A percentile compares a stretch with the other conserved stretches of the same genome.
Evolutionary conservation across 2,888 invertebrate genomes (phyloP).

Genomic region (Stenichneumon culpator): DNA sequence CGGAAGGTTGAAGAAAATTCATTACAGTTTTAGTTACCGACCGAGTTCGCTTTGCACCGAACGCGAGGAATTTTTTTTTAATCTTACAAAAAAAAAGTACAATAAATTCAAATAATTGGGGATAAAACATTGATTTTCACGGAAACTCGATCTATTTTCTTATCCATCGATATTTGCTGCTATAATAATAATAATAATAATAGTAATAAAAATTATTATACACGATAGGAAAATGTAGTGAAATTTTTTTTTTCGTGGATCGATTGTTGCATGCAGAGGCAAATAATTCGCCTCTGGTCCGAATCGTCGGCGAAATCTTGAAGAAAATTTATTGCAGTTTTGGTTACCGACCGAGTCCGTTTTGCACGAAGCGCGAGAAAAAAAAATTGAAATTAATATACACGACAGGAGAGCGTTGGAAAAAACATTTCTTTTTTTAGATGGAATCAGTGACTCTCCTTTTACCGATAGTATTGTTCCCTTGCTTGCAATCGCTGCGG

Average conservation of each 20-base stretch:
- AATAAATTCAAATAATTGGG: too few relatives aligned
- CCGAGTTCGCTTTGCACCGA: not conserved
- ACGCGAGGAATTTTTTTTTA: not conserved
- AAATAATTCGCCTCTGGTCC: not conserved
- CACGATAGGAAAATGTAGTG: too few relatives aligned
- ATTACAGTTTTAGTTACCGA: not conserved
- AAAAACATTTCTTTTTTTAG: not conserved
- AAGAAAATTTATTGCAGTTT: not conserved
- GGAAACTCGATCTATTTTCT: too few relatives aligned
- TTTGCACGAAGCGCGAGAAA: not conserved
- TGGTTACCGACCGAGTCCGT: not conserved
- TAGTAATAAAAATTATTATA: too few relatives aligned
- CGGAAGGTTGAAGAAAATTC: not conserved
- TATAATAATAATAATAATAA: too few relatives aligned
- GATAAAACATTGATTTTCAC: too few relatives aligned
- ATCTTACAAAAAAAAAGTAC: too few relatives aligned
- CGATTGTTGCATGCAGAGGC: not conserved
- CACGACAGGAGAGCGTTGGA: not conserved
- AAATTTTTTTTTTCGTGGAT: not conserved
- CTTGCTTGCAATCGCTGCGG: conserved; percentile 18
- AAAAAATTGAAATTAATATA: not conserved
- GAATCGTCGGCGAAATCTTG: not conserved
- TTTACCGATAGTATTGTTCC: not conserved
- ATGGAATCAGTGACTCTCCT: not conserved
- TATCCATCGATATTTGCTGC: too few relatives aligned